Conservation (phyloP, 2,797 vertebrate species). For the Melanotaenia maccullochi region DNA sequence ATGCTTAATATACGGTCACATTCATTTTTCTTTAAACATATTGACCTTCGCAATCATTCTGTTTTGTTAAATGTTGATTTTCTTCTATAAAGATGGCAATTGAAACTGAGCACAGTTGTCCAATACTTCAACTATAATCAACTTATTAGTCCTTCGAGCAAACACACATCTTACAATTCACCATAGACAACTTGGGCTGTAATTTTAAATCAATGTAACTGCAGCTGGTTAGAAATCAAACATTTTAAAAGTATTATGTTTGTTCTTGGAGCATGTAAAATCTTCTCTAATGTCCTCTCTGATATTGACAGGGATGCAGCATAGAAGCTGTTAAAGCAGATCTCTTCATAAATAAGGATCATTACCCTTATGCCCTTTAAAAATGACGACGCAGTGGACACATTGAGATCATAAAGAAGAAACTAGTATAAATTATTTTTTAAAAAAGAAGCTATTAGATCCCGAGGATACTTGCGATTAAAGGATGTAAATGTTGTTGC, state of each 20-base stretch:
- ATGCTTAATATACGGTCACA: neutral
- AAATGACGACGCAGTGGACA: neutral
- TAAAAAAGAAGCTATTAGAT: too few relatives aligned
- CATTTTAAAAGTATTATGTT: slow-evolving; percentile 33
- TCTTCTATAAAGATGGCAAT: slow-evolving; percentile 48
- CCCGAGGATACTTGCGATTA: too few relatives aligned
- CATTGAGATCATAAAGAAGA: too few relatives aligned
- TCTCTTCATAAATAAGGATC: too few relatives aligned
- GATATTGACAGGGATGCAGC: slow-evolving; percentile 1
- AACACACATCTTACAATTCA: slow-evolving; percentile 27
- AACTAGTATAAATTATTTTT: too few relatives aligned
- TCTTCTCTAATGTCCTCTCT: slow-evolving; percentile 6
- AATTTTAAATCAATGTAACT: slow-evolving; percentile 49
- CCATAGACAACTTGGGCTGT: slow-evolving; percentile 28
- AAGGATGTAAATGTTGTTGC: neutral
- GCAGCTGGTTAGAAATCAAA: slow-evolving; percentile 40
- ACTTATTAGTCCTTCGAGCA: slow-evolving; percentile 37
- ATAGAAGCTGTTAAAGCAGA: slow-evolving; percentile 3
- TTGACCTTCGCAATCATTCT: slow-evolving; percentile 24
- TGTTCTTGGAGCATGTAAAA: slow-evolving; percentile 18
- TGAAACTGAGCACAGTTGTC: slow-evolving; percentile 50
- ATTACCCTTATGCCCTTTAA: neutral
- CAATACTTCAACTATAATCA: slow-evolving; percentile 39
- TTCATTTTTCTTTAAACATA: slow-evolving; percentile 15
- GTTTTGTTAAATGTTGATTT: slow-evolving; percentile 32